Evolutionary conservation across 2,113 vertebrate genomes (phyloP), one percentile per base, ranked within the genome.

Genomic region (Phocoena phocoena): DNA sequence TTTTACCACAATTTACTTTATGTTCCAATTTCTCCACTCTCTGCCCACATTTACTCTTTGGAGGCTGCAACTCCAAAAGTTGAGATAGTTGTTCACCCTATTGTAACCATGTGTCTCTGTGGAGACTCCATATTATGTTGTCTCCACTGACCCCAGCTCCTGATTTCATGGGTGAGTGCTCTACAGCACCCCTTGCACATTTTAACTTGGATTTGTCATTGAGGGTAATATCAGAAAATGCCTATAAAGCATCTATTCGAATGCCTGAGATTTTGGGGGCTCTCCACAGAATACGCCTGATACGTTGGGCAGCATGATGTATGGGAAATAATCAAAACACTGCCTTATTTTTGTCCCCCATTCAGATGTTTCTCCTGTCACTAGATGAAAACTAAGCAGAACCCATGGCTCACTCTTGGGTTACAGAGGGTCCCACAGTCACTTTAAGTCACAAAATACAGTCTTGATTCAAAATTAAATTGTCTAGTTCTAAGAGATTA

Each of bases 381-480:
- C 44, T 41, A 90, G 3, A 77, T 50, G 25, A 81, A 84, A 90
- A 63, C 36, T 91, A 79, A 88, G 53, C 25, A 77, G 47, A 82
- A 20, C 13, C 58, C 10, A 55, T 36, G 47, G 9, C 53, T 84
- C 65, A 73, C 13, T 58, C 21, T 36, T 93, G 50, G 23, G 55
- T 86, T 92, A 38, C 28, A 89, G 23, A 88, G 58, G 53, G 31
- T 10, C 8, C 14, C 50, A n/a, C 6, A 28, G 53, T 83, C 55
- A 92, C 80, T 93, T 41, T 83, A 76, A 92, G 70, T 71, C 41
- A 63, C 21, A 80, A 87, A 96, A 62, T 73, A 62, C 2, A 87
- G 47, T 14, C 68, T 58, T n/a, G 41, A 84, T 84, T 94, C 47
- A 73, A 73, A 93, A 79, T 81, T 25, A 74, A 95, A 47, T 38